phyloP scores from a whole-genome alignment of 2,797 vertebrate genomes.

The Gorsachius magnificus region DNA sequence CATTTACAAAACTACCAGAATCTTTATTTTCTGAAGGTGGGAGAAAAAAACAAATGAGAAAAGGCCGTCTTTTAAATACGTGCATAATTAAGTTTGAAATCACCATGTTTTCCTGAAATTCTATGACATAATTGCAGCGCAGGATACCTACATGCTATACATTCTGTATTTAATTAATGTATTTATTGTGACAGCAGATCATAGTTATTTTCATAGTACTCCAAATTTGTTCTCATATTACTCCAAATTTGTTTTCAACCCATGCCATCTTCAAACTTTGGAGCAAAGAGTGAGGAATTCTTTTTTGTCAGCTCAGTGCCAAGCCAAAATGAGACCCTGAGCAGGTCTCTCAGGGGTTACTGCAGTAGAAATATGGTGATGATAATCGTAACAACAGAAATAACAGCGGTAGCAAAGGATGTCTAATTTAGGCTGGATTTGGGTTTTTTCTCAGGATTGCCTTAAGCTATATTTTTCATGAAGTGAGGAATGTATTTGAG shows the following conservation, averaged over 20 bases:
- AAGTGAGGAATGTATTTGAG: neutral
- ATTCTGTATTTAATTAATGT: neutral
- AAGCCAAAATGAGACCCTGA: neutral
- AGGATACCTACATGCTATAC: accelerated
- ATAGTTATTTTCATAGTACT: neutral
- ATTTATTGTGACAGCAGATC: neutral
- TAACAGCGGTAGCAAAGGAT: neutral
- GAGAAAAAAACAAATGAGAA: neutral
- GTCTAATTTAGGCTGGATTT: neutral
- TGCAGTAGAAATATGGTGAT: neutral
- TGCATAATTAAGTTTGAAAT: neutral
- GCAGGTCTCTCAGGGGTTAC: neutral
- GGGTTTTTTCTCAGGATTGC: neutral
- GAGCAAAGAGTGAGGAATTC: neutral
- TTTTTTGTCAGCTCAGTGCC: neutral
- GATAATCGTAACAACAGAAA: neutral
- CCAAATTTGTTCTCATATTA: neutral
- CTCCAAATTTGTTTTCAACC: neutral
- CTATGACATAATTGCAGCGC: neutral
- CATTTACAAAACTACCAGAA: neutral
- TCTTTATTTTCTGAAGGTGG: neutral
- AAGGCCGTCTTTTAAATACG: neutral
- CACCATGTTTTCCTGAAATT: neutral
- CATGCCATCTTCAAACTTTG: neutral
- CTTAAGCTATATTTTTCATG: neutral